Evolutionary conservation across 2,797 vertebrate genomes (phyloP), one percentile per base, ranked within the genome.

Genomic region (Synanceia verrucosa): DNA sequence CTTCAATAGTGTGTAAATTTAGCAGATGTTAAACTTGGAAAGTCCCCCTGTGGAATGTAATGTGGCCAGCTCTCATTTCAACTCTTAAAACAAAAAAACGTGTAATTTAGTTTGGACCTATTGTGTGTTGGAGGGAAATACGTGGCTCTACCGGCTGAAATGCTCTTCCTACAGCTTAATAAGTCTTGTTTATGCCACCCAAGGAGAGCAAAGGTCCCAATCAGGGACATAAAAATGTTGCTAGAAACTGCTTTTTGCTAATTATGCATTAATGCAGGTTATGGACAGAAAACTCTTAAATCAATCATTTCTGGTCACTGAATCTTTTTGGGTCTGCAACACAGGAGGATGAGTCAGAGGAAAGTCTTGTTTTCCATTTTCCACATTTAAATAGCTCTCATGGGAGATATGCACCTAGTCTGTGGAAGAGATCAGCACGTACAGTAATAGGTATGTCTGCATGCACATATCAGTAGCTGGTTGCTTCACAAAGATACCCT

Each of bases 371-470:
- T 41, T 84, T n/a, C n/a, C n/a, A n/a, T n/a, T 86, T 79, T 79
- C 50, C 78, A 82, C 86, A 90, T 90, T 90, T 84, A 87, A 44
- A 3, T 26, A 33, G 76, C 43, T 83, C 84, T 67, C 70, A 44
- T 2, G 76, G 81, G 82, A 36, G 65, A 83, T 18, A 9, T 12
- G 5, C 60, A 82, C 70, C 73, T 75, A 68, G 71, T 29, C 77
- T 52, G 76, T 57, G 26, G 62, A 84, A 79, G 52, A 76, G 52
- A 69, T 79, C 59, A 24, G 9, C 9, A 18, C 8, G 1, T 8
- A 1, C 34, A 34, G 11, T 8, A 4, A 24, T 12, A 5, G 24
- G 31, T 3, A 5, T 36, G 37, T 48, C 12, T 19, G 3, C 14
- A n/a, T 24, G 5, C 28, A 18, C 24, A 34, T 3, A 0, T 2